Conservation (phyloP, 2,113 vertebrate species). For the Dryoscopus gambensis region DNA sequence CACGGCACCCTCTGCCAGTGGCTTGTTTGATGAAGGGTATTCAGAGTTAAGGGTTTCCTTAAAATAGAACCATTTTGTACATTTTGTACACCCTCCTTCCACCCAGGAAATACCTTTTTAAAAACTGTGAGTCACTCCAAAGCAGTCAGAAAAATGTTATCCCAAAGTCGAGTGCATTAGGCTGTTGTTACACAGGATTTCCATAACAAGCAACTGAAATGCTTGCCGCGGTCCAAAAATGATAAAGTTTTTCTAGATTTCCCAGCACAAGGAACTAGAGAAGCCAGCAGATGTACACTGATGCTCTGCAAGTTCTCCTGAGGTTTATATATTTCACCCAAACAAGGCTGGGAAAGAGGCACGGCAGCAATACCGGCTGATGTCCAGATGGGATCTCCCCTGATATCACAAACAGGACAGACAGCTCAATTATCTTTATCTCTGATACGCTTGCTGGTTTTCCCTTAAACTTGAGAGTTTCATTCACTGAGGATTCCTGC, state of each 20-base stretch:
- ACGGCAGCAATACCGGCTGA: background rate
- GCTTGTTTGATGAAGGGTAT: background rate
- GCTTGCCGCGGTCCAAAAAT: background rate
- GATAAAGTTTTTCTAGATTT: conserved; percentile 42
- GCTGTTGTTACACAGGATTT: conserved; percentile 33
- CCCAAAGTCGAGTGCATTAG: background rate
- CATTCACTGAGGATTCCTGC: conserved; percentile 3
- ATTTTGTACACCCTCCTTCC: background rate
- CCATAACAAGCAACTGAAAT: conserved; percentile 27
- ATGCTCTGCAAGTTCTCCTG: conserved; percentile 1
- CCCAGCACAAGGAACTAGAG: conserved; percentile 20
- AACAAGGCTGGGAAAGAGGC: conserved; percentile 36
- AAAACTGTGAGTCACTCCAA: background rate
- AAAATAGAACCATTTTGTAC: background rate
- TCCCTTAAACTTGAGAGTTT: conserved; percentile 18
- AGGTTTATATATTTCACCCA: conserved; percentile 34
- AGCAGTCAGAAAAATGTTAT: background rate
- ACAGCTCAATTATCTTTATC: conserved; percentile 40
- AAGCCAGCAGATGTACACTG: background rate
- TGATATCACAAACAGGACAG: background rate
- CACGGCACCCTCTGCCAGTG: background rate
- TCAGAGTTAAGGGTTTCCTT: background rate
- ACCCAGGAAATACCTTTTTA: background rate
- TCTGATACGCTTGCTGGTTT: conserved; percentile 5
- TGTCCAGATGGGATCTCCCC: conserved; percentile 1